phyloP scores from a whole-genome alignment of 2,797 vertebrate species.

The Notolepis coatsorum region DNA sequence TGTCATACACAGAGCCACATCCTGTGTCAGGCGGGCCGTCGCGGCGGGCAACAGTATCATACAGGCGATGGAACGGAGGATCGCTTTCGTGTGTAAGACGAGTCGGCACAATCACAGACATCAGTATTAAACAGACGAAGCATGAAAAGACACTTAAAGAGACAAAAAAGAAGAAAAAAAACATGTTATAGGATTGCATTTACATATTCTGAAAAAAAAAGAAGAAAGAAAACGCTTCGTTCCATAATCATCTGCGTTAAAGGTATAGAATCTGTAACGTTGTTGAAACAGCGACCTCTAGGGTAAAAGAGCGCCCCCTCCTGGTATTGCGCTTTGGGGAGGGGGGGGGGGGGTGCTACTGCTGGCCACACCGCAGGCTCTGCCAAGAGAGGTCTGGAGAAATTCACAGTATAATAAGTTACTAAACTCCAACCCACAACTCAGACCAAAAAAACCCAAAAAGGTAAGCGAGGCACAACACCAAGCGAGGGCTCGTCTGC shows the following conservation, averaged over 20 bases:
- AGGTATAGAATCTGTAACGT: too few species aligned
- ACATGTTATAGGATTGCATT: constrained; percentile 57
- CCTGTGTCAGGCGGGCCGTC: constrained; percentile 53
- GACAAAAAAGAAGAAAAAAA: constrained; percentile 56
- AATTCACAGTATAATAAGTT: too few species aligned
- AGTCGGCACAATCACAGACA: constrained; percentile 64
- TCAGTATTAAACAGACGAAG: constrained; percentile 52
- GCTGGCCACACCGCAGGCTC: too few species aligned
- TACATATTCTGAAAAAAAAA: constrained; percentile 53
- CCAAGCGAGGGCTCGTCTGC: too few species aligned
- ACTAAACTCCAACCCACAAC: too few species aligned
- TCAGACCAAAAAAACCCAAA: too few species aligned
- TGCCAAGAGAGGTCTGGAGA: too few species aligned
- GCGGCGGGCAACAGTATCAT: constrained; percentile 33
- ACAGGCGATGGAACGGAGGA: constrained; percentile 57
- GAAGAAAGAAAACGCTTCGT: constrained; percentile 45
- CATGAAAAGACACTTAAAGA: constrained; percentile 63
- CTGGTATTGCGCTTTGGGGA: too few species aligned
- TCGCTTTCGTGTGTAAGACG: constrained; percentile 61
- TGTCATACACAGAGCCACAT: constrained; percentile 70
- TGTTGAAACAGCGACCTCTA: too few species aligned
- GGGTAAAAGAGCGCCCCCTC: too few species aligned
- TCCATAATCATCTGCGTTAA: constrained; percentile 33
- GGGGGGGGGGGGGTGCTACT: too few species aligned
- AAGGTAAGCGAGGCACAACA: too few species aligned